Base-by-base conservation (phyloP, 2,797 vertebrate species). In the Chloroceryle inda region DNA sequence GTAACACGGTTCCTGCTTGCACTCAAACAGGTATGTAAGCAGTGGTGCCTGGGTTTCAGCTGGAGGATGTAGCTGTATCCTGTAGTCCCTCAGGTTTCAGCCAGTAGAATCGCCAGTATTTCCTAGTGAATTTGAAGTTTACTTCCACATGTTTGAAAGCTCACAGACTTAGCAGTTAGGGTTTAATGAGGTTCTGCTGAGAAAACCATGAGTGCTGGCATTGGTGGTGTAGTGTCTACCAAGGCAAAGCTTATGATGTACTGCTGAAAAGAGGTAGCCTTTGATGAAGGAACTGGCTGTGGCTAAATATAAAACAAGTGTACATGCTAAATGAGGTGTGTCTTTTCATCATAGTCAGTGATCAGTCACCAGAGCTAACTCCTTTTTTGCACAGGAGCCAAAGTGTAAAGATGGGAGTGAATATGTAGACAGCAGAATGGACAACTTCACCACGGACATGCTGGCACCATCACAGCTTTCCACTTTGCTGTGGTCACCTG, bases 391-490 rank as follows among this genome's bases (percentile, higher is more conserved):
- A 8, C 95, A 99, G 99, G 99, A 99, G 86, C 98, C 98, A 7
- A 98, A 98, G 92, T 98, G 97, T 96, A 99, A 98, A 96, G 99
- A 99, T 86, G 95, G 98, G 45, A 98, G 94, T 0, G 99, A 99
- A 59, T 99, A 98, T 78, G 99, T 99, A 27, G 99, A 99, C 94
- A 99, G 98, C 85, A 99, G 98, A 74, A 98, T 98, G 5, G 99
- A 99, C 22, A 99, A 98, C 49, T 98, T 99, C 83, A 98, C 98
- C 5, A 94, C 95, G 0, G 99, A 99, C 72, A 97, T 85, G 5
- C 98, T 98, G 96, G 98, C 98, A 24, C 98, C 99, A 1, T 98
- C 98, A 2, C 99, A 98, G 92, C 96, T 98, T 4, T 98, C 99
- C 5, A 97, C 98, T 90, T 96, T 98, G 9, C 87, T 98, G 61